phyloP scores from a whole-genome alignment of 2,797 vertebrate genomes.

The Glyptemys insculpta region DNA sequence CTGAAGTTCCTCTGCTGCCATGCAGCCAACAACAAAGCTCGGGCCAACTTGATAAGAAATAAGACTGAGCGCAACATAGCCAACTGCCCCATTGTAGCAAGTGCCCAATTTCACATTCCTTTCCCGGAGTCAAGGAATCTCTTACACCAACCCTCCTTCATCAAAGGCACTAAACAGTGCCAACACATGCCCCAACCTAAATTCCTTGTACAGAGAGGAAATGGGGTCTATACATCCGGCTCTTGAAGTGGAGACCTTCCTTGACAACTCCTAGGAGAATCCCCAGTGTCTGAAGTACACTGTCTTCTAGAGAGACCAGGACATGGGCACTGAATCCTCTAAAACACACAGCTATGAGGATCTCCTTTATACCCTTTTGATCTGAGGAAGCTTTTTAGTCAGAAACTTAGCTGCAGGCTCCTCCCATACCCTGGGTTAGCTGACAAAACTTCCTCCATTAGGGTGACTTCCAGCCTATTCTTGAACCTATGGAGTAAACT shows the following conservation, averaged over 20 bases:
- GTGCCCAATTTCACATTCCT: neutral
- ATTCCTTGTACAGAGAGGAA: neutral
- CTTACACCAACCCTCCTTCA: neutral
- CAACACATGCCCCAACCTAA: no score
- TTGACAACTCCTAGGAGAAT: neutral
- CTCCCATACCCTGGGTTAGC: rapidly evolving
- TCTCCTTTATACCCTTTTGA: neutral
- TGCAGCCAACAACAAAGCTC: neutral
- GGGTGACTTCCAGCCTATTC: no score
- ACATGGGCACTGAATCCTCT: neutral
- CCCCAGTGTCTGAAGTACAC: neutral
- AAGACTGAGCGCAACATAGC: neutral
- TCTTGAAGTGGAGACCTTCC: neutral
- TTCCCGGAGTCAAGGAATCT: neutral
- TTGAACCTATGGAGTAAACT: neutral
- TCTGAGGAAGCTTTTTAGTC: neutral
- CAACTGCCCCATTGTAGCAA: neutral
- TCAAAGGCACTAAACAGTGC: neutral
- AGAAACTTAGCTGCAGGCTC: neutral
- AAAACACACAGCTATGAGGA: neutral
- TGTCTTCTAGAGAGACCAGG: neutral
- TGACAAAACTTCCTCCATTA: neutral
- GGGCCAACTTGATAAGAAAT: no score
- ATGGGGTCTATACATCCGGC: neutral
- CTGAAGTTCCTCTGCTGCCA: neutral